Base-by-base conservation (phyloP, 2,888 invertebrate genomes). In the Halictus ligatus region DNA sequence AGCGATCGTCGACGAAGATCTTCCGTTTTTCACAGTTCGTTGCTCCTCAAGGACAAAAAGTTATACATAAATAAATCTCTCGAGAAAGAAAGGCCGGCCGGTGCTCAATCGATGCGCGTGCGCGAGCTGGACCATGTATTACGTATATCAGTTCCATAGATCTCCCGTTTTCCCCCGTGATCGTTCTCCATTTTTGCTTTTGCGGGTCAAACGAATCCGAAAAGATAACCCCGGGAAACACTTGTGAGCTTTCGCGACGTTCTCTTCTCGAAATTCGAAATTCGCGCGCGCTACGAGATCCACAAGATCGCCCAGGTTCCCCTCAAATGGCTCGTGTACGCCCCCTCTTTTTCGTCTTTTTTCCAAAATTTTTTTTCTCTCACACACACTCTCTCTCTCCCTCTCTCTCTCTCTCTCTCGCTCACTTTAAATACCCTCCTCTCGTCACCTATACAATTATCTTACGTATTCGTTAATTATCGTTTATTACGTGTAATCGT, bases 41-140 rank as follows among this genome's bases (percentile, higher is more conserved):
- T 92, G 92, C 92, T 90, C 88, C 91, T 91, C 88, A 91, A 92
- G 92, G 92, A 90, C 88, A 89, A 92, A 92, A 91, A 81, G 83
- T 85, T 89, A 94, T 94, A 94, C 91, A 94, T 93, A 94, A 94
- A 95, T 93, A 94, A 94, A 94, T 94, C 92, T 94, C 92, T 92
- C 91, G 92, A 92, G 92, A 92, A 92, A 93, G 92, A 93, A 94
- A 94, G 94, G 95, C 94, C 91, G 93, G 93, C 92, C 93, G 83
- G 91, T 90, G 90, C 90, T 89, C 88, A 83, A 91, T 90, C 88
- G 88, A 91, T 88, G 88, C 87, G 89, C 91, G 87, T 85, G 84
- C 88, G 90, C 92, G 91, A 92, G 91, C 91, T 91, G 87, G 93
- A 94, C 94, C 94, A 92, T 92, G 85, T 92, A 91, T 95, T 95